Evolutionary conservation across 2,797 vertebrate genomes (phyloP).

Genomic region (Coracias cyanogaster): DNA sequence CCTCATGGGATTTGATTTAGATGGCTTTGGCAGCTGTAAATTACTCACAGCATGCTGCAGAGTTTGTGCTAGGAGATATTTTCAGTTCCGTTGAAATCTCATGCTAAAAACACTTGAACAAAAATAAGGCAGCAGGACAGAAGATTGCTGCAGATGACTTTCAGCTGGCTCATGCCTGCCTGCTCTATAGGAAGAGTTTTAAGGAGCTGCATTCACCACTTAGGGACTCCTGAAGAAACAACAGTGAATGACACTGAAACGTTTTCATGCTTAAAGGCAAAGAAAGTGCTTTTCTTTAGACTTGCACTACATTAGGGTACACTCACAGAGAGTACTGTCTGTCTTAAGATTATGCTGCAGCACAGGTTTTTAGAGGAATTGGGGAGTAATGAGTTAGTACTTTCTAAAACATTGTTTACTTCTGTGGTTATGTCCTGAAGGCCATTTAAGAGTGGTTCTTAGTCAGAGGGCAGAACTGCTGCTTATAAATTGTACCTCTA

Average conservation of each 20-base stretch:
- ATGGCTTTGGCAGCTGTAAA: slow-evolving; percentile 75
- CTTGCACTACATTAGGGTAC: neutral
- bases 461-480: neutral
- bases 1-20: slow-evolving; percentile 55
- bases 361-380: neutral
- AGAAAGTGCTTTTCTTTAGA: neutral
- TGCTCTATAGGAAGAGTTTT: neutral
- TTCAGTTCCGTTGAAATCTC: slow-evolving; percentile 66
- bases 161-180: slow-evolving; percentile 35
- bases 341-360: neutral
- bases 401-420: slow-evolving; percentile 16
- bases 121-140: slow-evolving; percentile 31
- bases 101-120: slow-evolving; percentile 7
- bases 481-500: neutral
- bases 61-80: slow-evolving; percentile 59
- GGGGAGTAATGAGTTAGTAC: neutral
- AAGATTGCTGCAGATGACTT: slow-evolving; percentile 42
- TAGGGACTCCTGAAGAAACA: neutral
- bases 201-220: neutral
- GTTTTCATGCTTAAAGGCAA: neutral
- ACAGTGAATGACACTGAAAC: neutral
- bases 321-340: neutral
- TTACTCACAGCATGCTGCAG: slow-evolving; percentile 67
- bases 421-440: neutral
- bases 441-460: neutral